phyloP scores from a whole-genome alignment of 2,797 vertebrate species.

The Lateolabrax maculatus region DNA sequence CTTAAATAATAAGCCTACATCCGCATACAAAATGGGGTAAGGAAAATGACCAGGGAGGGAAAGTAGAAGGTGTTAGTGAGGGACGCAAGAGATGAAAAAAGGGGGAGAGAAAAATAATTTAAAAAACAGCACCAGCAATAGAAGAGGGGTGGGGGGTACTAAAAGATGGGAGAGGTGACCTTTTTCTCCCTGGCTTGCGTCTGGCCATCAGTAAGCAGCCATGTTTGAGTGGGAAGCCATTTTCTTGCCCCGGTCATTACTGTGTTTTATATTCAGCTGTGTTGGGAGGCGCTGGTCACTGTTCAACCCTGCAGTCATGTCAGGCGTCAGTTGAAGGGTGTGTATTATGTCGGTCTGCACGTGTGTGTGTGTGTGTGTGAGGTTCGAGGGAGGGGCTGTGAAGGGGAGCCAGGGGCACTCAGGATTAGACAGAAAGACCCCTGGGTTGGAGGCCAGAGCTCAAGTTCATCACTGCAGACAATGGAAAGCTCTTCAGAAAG shows the following conservation, averaged over 20 bases:
- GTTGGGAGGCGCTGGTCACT: slow-evolving; percentile 80
- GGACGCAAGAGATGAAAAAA: slow-evolving; percentile 60
- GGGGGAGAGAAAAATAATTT: slow-evolving; percentile 19
- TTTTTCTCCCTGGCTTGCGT: slow-evolving; percentile 74
- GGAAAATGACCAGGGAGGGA: slow-evolving; percentile 72
- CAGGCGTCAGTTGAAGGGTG: slow-evolving; percentile 77
- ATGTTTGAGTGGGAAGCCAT: slow-evolving; percentile 86
- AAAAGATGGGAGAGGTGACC: slow-evolving; percentile 82
- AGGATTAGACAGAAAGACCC: slow-evolving; percentile 85
- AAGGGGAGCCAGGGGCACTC: slow-evolving; percentile 66
- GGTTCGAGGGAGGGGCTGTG: slow-evolving; percentile 51
- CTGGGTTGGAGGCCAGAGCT: slow-evolving; percentile 91
- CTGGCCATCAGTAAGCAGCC: slow-evolving; percentile 81
- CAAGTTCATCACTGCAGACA: slow-evolving; percentile 93
- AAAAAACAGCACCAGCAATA: slow-evolving; percentile 36
- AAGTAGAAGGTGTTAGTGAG: slow-evolving; percentile 72
- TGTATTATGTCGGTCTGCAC: slow-evolving; percentile 54
- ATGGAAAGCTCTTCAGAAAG: slow-evolving; percentile 89
- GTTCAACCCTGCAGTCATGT: slow-evolving; percentile 76
- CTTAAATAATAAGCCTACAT: slow-evolving; percentile 84
- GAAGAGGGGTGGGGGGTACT: slow-evolving; percentile 44
- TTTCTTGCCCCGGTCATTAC: slow-evolving; percentile 85
- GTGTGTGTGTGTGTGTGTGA: slow-evolving; percentile 31
- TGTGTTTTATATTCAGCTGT: slow-evolving; percentile 83
- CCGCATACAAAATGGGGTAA: slow-evolving; percentile 62